phyloP scores from a whole-genome alignment of 2,888 invertebrate species.

The Orgyia antiqua region DNA sequence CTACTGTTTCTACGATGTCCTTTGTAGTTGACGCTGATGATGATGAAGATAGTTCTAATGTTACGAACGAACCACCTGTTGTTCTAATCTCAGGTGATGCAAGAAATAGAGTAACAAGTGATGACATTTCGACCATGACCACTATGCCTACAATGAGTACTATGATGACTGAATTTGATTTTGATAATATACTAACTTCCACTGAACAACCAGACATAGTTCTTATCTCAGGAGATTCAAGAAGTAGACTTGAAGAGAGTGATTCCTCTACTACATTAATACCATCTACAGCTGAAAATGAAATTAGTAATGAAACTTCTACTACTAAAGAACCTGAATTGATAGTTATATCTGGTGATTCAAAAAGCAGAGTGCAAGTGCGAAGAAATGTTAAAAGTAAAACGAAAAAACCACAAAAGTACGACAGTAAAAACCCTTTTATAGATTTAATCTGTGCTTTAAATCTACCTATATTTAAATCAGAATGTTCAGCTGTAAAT shows the following conservation, averaged over 20 bases:
- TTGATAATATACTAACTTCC: background rate
- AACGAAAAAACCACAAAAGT: background rate
- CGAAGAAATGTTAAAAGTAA: constrained; percentile 5
- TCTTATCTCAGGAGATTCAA: background rate
- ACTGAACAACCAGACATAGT: constrained; percentile 2
- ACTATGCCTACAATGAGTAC: background rate
- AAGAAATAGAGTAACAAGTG: background rate
- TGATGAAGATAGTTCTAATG: background rate
- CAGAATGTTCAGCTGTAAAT: constrained; percentile 1
- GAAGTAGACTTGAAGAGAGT: background rate
- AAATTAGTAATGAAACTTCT: background rate
- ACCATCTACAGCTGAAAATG: background rate
- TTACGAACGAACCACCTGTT: background rate
- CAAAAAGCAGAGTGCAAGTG: constrained; percentile 5
- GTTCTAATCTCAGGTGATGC: background rate
- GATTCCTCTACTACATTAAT: background rate
- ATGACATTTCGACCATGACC: background rate
- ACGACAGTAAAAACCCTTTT: constrained; percentile 1
- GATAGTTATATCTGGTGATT: constrained; percentile 2
- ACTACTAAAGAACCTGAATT: constrained; percentile 1
- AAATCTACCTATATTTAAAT: constrained; percentile 3
- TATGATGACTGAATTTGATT: background rate
- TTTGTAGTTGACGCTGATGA: constrained; percentile 1
- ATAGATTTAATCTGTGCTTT: constrained; percentile 6
- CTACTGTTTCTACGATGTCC: constrained; percentile 1